Evolutionary conservation across 2,888 invertebrate genomes (phyloP).

Genomic region (Agrotis exclamationis): DNA sequence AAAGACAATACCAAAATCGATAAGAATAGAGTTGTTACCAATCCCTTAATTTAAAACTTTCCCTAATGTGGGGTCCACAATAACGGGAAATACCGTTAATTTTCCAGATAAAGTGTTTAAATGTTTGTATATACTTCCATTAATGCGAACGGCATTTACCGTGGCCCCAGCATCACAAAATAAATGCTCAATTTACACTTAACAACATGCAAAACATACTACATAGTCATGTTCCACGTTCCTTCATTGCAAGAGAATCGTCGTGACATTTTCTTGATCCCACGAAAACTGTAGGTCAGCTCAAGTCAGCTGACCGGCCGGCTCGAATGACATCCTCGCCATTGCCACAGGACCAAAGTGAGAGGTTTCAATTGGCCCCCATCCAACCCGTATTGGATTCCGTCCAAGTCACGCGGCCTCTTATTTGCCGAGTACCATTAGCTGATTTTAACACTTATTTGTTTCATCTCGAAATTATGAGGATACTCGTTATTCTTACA

Average conservation of each 20-base stretch:
- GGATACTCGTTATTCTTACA: conserved; percentile 17
- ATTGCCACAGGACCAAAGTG: conserved; percentile 74
- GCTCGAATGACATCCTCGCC: conserved; percentile 70
- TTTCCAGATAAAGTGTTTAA: too few species aligned
- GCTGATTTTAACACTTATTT: conserved; percentile 75
- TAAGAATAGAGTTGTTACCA: too few species aligned
- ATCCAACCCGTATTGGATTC: conserved; percentile 78
- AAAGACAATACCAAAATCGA: too few species aligned
- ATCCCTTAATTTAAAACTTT: neutral
- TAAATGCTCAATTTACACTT: neutral
- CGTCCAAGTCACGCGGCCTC: conserved; percentile 78
- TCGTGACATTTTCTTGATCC: conserved; percentile 34
- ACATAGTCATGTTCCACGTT: neutral
- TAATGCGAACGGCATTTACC: too few species aligned
- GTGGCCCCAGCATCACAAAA: neutral
- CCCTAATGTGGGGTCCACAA: too few species aligned
- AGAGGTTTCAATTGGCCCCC: conserved; percentile 77
- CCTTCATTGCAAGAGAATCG: neutral
- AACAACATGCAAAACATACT: neutral
- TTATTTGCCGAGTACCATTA: conserved; percentile 78
- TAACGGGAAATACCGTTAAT: too few species aligned
- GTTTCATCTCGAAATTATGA: conserved; percentile 62
- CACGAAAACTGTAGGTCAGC: conserved; percentile 37
- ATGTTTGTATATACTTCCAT: too few species aligned
- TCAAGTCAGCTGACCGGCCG: conserved; percentile 52